Evolutionary conservation across 2,113 vertebrate species (phyloP).

Genomic region (Silurus meridionalis): DNA sequence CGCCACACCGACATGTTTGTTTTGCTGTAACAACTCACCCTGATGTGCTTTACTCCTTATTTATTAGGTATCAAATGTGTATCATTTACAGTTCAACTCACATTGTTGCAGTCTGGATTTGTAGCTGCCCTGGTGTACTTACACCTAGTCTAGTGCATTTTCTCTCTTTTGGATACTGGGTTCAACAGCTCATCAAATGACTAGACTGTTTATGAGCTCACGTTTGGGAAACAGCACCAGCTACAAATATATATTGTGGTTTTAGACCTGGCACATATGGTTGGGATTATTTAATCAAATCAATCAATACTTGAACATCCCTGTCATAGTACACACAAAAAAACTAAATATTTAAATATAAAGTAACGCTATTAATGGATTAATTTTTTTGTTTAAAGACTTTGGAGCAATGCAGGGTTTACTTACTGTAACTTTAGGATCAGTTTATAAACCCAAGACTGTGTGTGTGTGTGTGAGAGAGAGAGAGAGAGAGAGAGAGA

Average conservation of each 20-base stretch:
- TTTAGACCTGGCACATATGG: background rate
- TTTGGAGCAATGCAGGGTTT: background rate
- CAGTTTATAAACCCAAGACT: background rate
- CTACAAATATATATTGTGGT: background rate
- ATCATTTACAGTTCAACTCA: background rate
- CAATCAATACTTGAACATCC: background rate
- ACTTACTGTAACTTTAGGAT: background rate
- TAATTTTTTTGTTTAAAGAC: background rate
- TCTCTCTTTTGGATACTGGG: too few relatives aligned
- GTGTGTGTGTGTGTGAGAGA: background rate
- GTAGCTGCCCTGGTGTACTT: background rate
- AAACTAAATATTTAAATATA: background rate
- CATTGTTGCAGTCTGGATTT: background rate
- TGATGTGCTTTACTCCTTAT: background rate
- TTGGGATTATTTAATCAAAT: background rate
- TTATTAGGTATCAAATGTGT: background rate
- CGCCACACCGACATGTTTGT: background rate
- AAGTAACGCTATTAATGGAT: background rate
- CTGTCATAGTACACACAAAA: background rate
- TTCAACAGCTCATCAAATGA: background rate
- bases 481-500: slow-evolving; percentile 30
- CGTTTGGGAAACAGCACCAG: background rate
- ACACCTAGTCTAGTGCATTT: background rate
- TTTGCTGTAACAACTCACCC: background rate
- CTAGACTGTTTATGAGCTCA: background rate